Conservation (phyloP, 2,797 vertebrate genomes). For the Cyclopterus lumpus region DNA sequence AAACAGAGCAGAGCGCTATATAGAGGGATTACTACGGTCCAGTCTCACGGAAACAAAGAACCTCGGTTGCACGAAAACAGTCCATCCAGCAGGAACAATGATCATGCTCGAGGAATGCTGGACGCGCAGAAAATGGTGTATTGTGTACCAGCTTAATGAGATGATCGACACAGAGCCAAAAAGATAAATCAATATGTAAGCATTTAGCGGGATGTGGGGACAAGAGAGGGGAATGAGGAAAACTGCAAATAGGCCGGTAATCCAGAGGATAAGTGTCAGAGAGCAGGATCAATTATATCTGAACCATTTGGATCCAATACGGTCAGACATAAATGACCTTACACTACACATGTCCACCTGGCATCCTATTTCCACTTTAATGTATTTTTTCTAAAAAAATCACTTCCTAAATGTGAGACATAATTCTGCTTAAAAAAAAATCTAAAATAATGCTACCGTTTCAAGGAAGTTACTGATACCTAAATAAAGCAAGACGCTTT, state of each 20-base stretch:
- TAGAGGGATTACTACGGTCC: conserved; percentile 52
- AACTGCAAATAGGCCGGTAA: conserved; percentile 31
- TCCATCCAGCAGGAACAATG: conserved; percentile 52
- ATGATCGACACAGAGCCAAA: conserved; percentile 51
- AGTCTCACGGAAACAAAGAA: conserved; percentile 50
- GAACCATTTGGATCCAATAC: conserved; percentile 3
- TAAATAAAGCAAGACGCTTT: no score
- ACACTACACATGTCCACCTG: neutral
- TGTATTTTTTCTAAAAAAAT: neutral
- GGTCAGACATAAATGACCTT: neutral
- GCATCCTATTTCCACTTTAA: neutral
- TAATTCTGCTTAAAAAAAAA: neutral
- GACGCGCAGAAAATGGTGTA: conserved; percentile 36
- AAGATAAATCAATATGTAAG: conserved; percentile 54
- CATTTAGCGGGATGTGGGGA: conserved; percentile 35
- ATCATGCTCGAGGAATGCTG: conserved; percentile 37
- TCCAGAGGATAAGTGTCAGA: conserved; percentile 17
- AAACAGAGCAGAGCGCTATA: conserved; percentile 54
- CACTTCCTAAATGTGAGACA: neutral
- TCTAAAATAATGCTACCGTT: neutral
- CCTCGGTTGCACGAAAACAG: conserved; percentile 49
- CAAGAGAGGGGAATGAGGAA: conserved; percentile 16
- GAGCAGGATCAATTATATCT: conserved; percentile 15
- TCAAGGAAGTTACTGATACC: neutral
- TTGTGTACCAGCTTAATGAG: conserved; percentile 54